Base-by-base conservation (phyloP, 1,140 invertebrate species). In the Monomorium pharaonis region DNA sequence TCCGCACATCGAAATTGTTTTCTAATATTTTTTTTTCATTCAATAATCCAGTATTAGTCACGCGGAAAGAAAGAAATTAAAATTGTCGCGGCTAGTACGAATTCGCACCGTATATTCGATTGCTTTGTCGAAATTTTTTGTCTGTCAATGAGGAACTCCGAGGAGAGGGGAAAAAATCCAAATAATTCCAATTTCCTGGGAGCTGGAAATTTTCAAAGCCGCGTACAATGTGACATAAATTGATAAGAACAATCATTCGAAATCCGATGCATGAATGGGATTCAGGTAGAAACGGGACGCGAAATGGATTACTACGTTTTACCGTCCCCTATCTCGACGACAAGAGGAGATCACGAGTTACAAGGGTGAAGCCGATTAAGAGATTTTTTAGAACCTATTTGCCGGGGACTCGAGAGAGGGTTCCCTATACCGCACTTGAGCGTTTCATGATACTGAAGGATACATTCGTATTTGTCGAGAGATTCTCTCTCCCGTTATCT, bases 301-400 rank as follows among this genome's bases (percentile, higher is more conserved):
- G 49, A 75, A 84, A 86, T 75, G 67, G 67, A 85, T 85, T 80
- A 80, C 65, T 44, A 49, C 21, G 27, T 37, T 37, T 56, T 62
- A 27, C 62, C 30, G 51, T 69, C 51, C 76, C 76, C 63, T 49
- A 80, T 54, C 30, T 54, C 74, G 75, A 78, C 47, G 62, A 78
- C 75, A 49, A 47, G 70, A 62, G 62, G 33, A 67, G 81, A 87
- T 87, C 81, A 85, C 62, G 84, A 81, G 86, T 67, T 86, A 88
- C 84, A 86, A 86, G 84, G 76, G 84, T 75, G 86, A 88, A 88
- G 86, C 86, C 87, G 87, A 88, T 88, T 86, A 84, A 86, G 85
- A 88, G 87, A 88, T 86, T 88, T 88, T 88, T 86, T 81, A 88
- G 85, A 69, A 81, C 56, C 85, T 78, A 70, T 88, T 88, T 67